Evolutionary conservation across 2,113 vertebrate species (phyloP).

Genomic region (Gopherus flavomarginatus): DNA sequence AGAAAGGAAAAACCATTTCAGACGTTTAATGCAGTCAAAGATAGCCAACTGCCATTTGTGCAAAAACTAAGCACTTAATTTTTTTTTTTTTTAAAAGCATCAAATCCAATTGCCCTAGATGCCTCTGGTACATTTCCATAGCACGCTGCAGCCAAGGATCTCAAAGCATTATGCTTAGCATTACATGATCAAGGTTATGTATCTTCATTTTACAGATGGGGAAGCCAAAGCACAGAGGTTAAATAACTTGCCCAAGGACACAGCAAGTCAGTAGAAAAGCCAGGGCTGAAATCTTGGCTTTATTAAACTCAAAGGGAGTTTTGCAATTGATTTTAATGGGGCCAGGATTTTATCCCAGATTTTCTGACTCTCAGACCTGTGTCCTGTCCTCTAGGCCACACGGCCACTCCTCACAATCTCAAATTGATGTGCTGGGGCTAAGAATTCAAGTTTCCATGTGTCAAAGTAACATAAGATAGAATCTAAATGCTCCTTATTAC

Average conservation of each 20-base stretch:
- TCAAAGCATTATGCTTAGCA: neutral
- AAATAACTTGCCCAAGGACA: neutral
- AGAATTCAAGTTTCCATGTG: neutral
- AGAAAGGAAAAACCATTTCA: neutral
- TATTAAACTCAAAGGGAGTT: neutral
- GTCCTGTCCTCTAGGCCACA: neutral
- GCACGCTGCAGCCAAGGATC: neutral
- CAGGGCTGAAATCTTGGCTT: neutral
- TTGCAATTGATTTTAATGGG: neutral
- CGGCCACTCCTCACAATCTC: too few species aligned
- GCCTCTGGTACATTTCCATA: neutral
- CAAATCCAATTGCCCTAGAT: neutral
- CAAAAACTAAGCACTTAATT: neutral
- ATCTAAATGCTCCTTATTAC: neutral
- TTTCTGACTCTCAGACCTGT: neutral
- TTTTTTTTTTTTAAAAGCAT: too few species aligned
- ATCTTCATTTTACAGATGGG: neutral
- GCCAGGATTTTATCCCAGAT: neutral
- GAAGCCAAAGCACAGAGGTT: neutral
- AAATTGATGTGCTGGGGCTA: too few species aligned
- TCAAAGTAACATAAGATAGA: conserved; percentile 20
- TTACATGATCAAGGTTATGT: neutral
- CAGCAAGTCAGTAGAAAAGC: neutral
- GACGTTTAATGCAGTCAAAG: neutral
- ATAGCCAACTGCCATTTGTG: neutral